Base-by-base conservation (phyloP, 92 coral and sea anemone species). In the Porites cylindrica region DNA sequence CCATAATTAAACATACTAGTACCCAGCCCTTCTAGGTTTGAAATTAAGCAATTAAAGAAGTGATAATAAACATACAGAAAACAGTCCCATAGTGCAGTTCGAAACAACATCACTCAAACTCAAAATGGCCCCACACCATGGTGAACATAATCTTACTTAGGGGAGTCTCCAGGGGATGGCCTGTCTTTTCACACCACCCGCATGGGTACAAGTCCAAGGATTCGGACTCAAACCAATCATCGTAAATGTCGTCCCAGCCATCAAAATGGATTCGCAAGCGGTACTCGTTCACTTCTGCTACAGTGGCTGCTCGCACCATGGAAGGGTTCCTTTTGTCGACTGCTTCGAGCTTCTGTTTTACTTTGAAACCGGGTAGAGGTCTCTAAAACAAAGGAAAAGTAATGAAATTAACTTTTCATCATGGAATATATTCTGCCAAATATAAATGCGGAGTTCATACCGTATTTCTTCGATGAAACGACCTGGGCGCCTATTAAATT, bases 191-290 rank as follows among this genome's bases (percentile, higher is more conserved):
- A 32, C 93, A 90, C 97, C 97, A 94, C 11, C 95, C 95, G n/a
- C 84, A 80, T 1, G 97, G 97, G 92, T 92, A 94, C 50, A 94
- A 77, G 21, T 93, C 95, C 13, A 82, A 87, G 29, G 91, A 87
- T 60, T 92, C 98, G 38, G 98, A 86, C 56, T 94, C 98, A 66
- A 92, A 97, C 99, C 99, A 97, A 54, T 97, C 99, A 65, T 97
- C 98, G 59, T 95, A 97, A 11, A 96, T 94, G 59, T 94, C 95
- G 65, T 97, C 99, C 99, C 99, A 97, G 78, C 99, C 99, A 66
- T 97, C 99, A 88, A 93, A 97, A 79, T 93, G 98, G n/a, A 97
- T 78, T 85, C 93, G 91, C 56, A 97, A 86, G 72, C 96, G 96
- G 85, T 92, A 94, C 4, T 94, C 97, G n/a, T 90, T 95, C 19